phyloP scores from a whole-genome alignment of 2,113 vertebrate species.

The Octodon degus region DNA sequence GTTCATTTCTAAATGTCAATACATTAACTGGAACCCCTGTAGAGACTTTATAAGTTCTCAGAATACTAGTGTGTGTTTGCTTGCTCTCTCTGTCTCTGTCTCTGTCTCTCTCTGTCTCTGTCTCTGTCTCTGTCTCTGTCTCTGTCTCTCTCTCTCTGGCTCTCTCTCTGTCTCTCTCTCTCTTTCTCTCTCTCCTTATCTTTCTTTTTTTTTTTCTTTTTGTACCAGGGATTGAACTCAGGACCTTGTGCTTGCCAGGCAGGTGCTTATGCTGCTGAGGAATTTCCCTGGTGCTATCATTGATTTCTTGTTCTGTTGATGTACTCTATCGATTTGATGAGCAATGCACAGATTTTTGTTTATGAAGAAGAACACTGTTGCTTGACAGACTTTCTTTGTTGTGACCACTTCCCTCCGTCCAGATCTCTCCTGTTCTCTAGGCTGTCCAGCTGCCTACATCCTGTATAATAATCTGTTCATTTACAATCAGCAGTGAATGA shows the following conservation, averaged over 20 bases:
- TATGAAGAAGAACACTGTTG: constrained; percentile 16
- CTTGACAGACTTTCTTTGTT: not conserved
- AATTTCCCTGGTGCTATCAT: too few relatives aligned
- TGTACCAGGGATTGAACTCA: too few relatives aligned
- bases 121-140: too few relatives aligned
- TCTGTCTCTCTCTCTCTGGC: too few relatives aligned
- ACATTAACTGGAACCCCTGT: not conserved
- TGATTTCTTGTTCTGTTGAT: not conserved
- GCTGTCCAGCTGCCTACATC: not conserved
- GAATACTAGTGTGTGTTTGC: not conserved
- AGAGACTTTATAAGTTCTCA: constrained; percentile 46
- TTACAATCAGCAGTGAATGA: constrained; percentile 8
- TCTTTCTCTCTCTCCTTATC: too few relatives aligned
- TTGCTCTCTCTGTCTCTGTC: too few relatives aligned
- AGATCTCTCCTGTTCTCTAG: not conserved
- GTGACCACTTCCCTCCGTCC: not conserved
- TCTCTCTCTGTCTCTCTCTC: too few relatives aligned
- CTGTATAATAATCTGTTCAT: constrained; percentile 11
- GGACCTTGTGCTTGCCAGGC: too few relatives aligned
- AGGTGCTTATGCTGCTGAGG: too few relatives aligned
- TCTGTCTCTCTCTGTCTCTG: too few relatives aligned
- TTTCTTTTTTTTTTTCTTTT: too few relatives aligned
- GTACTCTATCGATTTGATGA: not conserved
- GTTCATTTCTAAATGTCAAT: constrained; percentile 8
- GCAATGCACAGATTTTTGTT: constrained; percentile 1